Percentiles rank a stretch among this genome's conserved stretches.
These are phyloP conservation scores for Arothron firmamentum DNA, from an alignment of 2,113 vertebrate genomes.

Conservation along the genomic window DNA sequence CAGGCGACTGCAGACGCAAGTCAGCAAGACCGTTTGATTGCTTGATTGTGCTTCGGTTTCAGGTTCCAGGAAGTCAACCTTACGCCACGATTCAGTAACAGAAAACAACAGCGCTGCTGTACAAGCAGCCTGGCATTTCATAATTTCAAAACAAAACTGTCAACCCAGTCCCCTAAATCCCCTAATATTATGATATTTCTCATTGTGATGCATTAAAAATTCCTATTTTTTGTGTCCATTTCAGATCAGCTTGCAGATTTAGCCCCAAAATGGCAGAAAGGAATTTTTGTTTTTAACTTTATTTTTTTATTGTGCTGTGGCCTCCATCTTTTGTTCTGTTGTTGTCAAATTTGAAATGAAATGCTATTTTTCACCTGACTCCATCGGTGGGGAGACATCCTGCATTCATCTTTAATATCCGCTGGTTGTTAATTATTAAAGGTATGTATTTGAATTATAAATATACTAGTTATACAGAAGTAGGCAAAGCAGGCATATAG, in stretches of 20 bases:
- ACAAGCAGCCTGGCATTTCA: background rate
- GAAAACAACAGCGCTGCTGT: slow-evolving; percentile 29
- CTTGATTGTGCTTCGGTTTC: slow-evolving; percentile 17
- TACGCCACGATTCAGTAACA: slow-evolving; percentile 12
- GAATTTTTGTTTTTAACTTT: slow-evolving; percentile 64
- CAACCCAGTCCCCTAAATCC: no score
- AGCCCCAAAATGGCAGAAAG: slow-evolving; percentile 45
- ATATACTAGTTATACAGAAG: slow-evolving; percentile 99
- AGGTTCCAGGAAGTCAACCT: slow-evolving; percentile 36
- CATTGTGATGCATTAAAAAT: no score
- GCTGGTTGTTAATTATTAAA: slow-evolving; percentile 99
- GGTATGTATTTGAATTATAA: slow-evolving; percentile 99
- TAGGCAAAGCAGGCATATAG: slow-evolving; percentile 99
- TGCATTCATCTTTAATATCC: slow-evolving; percentile 98
- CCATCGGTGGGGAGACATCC: slow-evolving; percentile 88
- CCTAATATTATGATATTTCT: no score
- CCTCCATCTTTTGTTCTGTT: slow-evolving; percentile 83
- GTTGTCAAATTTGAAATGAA: slow-evolving; percentile 80
- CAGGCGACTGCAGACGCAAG: slow-evolving; percentile 22
- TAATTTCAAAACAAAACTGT: no score
- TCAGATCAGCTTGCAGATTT: no score
- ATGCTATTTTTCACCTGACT: slow-evolving; percentile 73
- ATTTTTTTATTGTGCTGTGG: slow-evolving; percentile 53
- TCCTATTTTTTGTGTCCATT: no score
- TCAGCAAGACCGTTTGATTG: slow-evolving; percentile 19